Evolutionary conservation across 2,888 invertebrate genomes (phyloP), one percentile per base, ranked within the genome.

Genomic region (Falcaria lacertinaria): DNA sequence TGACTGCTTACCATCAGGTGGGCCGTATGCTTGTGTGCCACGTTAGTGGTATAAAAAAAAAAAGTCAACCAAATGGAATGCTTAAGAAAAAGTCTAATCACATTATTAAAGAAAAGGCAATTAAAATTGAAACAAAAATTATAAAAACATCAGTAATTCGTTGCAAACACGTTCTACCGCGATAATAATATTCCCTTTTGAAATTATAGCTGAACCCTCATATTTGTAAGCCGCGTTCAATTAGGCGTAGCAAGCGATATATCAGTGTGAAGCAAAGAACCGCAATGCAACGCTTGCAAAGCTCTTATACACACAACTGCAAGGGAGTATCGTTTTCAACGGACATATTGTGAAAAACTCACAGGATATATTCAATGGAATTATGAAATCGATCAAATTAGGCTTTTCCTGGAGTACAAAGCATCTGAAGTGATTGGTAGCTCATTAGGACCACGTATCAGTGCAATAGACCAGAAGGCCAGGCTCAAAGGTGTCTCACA

Each of bases 381-480:
- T 2, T n/a, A 34, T 34, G 15, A 14, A 11, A 4, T 33, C 4
- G 11, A 33, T 4, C 14, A 5, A 13, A 33, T 5, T 19, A 4
- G 2, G 19, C 19, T 19, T 19, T 19, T 19, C 19, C 19, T 19
- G 2, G 19, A 19, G 11, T 3, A 11, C 28, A 11, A 28, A 11
- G 7, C 15, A 15, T 11, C 8, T 15, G 15, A 34, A 33, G 33
- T 60, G 62, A 64, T 59, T 59, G 58, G 62, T 62, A 60, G 63
- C 69, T 74, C 79, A 80, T 80, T 81, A 81, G 73, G 71, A 66
- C 69, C 67, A 66, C 68, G 62, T 74, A 73, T 70, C 68, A 60
- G 69, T 64, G 61, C 71, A 73, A 46, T 59, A 65, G 70, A 69
- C 61, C 71, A 74, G 74, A 74, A 75, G 60, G 59, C 60, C 56